These are phyloP conservation scores for Perca schrenkii DNA, from an alignment of 2,113 vertebrate genomes.

Conservation along the genomic window DNA sequence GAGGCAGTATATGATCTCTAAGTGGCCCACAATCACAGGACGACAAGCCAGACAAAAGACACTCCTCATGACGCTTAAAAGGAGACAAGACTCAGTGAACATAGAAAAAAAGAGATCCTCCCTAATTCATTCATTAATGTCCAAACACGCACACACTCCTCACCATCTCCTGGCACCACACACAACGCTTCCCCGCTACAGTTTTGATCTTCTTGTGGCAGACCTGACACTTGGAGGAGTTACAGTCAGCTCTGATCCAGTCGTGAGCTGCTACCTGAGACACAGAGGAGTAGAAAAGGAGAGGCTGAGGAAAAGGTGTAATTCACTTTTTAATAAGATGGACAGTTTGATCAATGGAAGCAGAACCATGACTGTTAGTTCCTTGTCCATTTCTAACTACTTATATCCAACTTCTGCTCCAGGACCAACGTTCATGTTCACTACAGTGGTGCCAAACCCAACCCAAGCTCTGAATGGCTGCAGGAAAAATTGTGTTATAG, in stretches of 20 bases:
- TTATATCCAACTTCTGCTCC: not conserved
- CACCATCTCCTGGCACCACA: constrained; percentile 93
- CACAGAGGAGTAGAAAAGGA: not conserved
- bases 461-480: constrained; percentile 12
- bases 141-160: constrained; percentile 17
- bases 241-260: constrained; percentile 90
- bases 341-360: not conserved
- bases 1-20: constrained; percentile 91
- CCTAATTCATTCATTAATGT: not conserved
- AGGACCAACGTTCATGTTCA: not conserved
- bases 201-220: constrained; percentile 93
- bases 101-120: not conserved
- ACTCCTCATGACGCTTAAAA: constrained; percentile 90
- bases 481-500: not conserved
- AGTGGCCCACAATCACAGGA: constrained; percentile 89
- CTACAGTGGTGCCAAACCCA: not conserved
- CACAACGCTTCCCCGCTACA: constrained; percentile 88
- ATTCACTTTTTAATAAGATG: not conserved
- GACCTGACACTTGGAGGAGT: constrained; percentile 86
- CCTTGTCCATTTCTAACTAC: not conserved
- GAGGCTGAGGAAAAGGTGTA: not conserved
- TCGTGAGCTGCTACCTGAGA: constrained; percentile 86
- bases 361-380: not conserved
- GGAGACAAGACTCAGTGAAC: constrained; percentile 12
- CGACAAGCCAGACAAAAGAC: constrained; percentile 76